These are phyloP conservation scores for Muschampia plurimacula DNA, from an alignment of 2,888 invertebrate genomes.

Conservation along the genomic window DNA sequence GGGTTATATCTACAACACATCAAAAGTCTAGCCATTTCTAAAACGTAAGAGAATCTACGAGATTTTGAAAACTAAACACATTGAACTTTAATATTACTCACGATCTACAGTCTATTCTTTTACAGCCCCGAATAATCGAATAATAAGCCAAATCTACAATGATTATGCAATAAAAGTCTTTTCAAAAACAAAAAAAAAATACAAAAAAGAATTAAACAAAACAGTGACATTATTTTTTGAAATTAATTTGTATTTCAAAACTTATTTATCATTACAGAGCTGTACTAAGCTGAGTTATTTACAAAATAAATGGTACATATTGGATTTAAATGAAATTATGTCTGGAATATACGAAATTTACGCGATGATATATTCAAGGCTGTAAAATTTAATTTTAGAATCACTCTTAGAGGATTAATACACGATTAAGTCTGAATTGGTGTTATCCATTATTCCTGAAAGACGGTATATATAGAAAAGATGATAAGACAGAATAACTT, in stretches of 20 bases:
- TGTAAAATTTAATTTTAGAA: constrained; percentile 66
- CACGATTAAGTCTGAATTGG: constrained; percentile 72
- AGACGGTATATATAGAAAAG: constrained; percentile 61
- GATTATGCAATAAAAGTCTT: not conserved
- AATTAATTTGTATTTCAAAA: not conserved
- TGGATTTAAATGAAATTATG: constrained; percentile 5
- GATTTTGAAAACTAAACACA: constrained; percentile 59
- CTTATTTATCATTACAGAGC: not conserved
- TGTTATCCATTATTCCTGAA: constrained; percentile 70
- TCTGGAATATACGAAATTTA: constrained; percentile 19
- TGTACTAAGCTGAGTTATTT: constrained; percentile 20
- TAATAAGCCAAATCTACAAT: not conserved
- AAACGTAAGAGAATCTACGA: constrained; percentile 63
- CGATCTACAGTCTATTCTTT: constrained; percentile 63
- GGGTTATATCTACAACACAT: constrained; percentile 73
- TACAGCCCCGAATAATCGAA: constrained; percentile 59
- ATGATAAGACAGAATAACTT: constrained; percentile 46
- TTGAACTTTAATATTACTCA: constrained; percentile 52
- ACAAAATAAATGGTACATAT: constrained; percentile 16
- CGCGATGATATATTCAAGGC: constrained; percentile 55
- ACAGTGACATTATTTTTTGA: not conserved
- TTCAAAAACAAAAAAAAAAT: too few relatives aligned
- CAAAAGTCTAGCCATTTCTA: constrained; percentile 78
- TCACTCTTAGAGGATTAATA: constrained; percentile 71
- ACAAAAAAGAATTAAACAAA: not conserved